These are phyloP conservation scores for Morone chrysops DNA, from an alignment of 2,113 vertebrate species.

Conservation along the genomic window DNA sequence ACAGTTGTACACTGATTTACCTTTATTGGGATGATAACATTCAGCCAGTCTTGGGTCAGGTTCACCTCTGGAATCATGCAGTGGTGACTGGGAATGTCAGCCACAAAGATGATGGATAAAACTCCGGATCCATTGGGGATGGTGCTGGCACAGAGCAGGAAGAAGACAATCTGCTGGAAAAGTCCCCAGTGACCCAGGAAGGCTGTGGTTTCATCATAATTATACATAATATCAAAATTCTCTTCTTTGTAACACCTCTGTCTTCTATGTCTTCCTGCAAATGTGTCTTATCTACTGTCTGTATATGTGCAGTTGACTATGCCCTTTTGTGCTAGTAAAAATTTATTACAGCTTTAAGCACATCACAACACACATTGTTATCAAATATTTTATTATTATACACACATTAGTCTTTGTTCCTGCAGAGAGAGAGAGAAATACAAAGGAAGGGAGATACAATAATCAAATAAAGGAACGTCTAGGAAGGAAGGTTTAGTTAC, in stretches of 20 bases:
- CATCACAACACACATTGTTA: no score
- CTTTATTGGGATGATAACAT: conserved; percentile 58
- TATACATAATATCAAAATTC: conserved; percentile 13
- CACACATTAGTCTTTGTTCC: no score
- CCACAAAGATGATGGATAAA: conserved; percentile 70
- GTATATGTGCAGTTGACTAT: neutral
- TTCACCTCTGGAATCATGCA: conserved; percentile 72
- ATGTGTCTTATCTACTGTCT: neutral
- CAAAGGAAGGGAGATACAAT: no score
- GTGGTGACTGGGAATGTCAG: conserved; percentile 63
- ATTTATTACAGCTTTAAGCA: neutral
- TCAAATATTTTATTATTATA: no score
- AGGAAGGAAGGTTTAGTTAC: no score
- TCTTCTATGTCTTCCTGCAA: neutral
- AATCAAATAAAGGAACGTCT: no score
- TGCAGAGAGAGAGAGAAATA: no score
- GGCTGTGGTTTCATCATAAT: conserved; percentile 79
- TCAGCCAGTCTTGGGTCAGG: conserved; percentile 66
- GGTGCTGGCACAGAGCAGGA: conserved; percentile 65
- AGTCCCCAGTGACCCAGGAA: conserved; percentile 82
- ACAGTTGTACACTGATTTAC: neutral
- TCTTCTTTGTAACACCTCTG: neutral
- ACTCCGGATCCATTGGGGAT: conserved; percentile 71
- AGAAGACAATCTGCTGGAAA: conserved; percentile 83
- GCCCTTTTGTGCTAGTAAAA: neutral